Conservation (phyloP, 2,888 invertebrate genomes). For the Sminthurides aquaticus region DNA sequence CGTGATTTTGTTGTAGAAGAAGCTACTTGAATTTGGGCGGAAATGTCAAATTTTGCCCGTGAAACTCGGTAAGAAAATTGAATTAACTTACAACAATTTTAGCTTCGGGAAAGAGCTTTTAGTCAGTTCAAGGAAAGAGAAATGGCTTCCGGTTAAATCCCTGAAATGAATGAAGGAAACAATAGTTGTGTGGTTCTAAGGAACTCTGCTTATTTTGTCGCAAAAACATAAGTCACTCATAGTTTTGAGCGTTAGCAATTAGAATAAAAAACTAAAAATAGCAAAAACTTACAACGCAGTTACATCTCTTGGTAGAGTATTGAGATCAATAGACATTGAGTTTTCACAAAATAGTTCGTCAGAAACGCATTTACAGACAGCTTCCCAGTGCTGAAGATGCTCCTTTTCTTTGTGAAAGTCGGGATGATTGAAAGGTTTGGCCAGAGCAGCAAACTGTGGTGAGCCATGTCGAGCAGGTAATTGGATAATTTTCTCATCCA, state of each 20-base stretch:
- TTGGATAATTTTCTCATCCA: no score
- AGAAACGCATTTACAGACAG: slow-evolving; percentile 30
- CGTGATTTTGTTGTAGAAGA: no score
- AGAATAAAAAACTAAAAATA: no score
- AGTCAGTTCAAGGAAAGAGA: slow-evolving; percentile 16
- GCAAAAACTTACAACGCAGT: slow-evolving; percentile 34
- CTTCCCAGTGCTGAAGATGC: slow-evolving; percentile 11
- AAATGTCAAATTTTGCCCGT: not conserved
- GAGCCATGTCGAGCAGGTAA: no score
- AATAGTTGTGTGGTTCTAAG: no score
- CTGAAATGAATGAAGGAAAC: slow-evolving; percentile 27
- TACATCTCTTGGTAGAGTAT: slow-evolving; percentile 34
- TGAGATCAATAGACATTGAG: slow-evolving; percentile 33
- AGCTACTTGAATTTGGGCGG: no score
- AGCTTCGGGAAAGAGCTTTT: slow-evolving; percentile 27
- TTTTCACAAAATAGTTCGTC: slow-evolving; percentile 41
- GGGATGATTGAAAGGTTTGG: no score
- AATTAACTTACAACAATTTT: slow-evolving; percentile 35
- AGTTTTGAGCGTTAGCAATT: no score
- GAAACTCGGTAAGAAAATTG: not conserved
- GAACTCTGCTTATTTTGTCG: no score
- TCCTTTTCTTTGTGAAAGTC: no score
- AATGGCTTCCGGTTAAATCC: slow-evolving; percentile 37
- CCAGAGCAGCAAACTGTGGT: no score
- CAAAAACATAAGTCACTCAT: no score